These are phyloP conservation scores for Papilio elwesi DNA, from an alignment of 2,888 invertebrate genomes.

Conservation along the genomic window DNA sequence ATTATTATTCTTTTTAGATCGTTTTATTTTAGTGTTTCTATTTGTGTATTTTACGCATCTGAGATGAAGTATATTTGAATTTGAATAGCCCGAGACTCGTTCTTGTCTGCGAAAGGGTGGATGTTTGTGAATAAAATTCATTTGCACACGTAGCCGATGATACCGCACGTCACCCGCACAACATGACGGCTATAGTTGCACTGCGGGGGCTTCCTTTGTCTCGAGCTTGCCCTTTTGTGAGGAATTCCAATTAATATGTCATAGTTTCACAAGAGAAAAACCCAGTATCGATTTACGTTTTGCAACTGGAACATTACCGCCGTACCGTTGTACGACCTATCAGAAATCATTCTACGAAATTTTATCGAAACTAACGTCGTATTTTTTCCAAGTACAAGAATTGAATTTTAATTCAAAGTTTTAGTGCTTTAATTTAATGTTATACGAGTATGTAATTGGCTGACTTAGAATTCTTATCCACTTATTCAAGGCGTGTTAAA, in stretches of 20 bases:
- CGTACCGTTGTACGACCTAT: constrained; percentile 51
- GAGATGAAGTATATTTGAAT: background rate
- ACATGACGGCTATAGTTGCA: constrained; percentile 50
- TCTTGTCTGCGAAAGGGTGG: constrained; percentile 16
- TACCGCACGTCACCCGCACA: constrained; percentile 56
- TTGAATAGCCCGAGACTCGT: background rate
- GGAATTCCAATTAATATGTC: constrained; percentile 71
- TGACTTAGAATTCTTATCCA: too few relatives aligned
- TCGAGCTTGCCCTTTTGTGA: constrained; percentile 60
- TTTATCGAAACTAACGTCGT: background rate
- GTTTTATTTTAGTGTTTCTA: background rate
- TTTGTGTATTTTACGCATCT: background rate
- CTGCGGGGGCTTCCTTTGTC: constrained; percentile 57
- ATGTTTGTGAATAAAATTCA: constrained; percentile 51
- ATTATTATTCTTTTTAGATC: too few relatives aligned
- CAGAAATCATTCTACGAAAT: constrained; percentile 43
- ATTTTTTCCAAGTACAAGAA: background rate
- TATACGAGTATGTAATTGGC: too few relatives aligned
- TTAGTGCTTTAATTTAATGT: too few relatives aligned
- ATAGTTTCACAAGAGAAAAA: constrained; percentile 54
- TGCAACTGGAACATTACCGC: constrained; percentile 57
- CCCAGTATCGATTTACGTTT: constrained; percentile 54
- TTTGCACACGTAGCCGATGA: constrained; percentile 50
- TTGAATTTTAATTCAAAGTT: background rate
- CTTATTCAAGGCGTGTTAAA: too few relatives aligned